phyloP scores from a whole-genome alignment of 64 coral and sea anemone genomes.

The Stichodactyla mertensii region DNA sequence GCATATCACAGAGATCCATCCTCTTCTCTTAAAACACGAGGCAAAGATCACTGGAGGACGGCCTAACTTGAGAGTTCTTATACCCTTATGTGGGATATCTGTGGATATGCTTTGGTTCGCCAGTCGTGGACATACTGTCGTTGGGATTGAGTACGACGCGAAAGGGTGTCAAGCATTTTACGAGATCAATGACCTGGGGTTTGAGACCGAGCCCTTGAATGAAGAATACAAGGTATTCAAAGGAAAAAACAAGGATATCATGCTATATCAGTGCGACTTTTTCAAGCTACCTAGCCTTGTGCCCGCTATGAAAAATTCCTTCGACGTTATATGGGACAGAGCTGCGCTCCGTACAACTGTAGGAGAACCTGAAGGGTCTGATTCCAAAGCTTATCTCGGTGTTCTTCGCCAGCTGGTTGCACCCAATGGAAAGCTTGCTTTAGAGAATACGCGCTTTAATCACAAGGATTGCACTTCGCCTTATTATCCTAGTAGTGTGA shows the following conservation, averaged over 20 bases:
- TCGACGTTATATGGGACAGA: constrained; percentile 29
- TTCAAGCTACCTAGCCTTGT: background rate
- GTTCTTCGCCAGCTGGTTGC: background rate
- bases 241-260: constrained; percentile 12
- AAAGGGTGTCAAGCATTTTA: constrained; percentile 12
- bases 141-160: constrained; percentile 43
- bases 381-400: background rate
- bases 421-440: constrained; percentile 2
- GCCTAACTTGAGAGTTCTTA: constrained; percentile 23
- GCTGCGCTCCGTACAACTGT: constrained; percentile 19
- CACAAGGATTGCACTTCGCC: background rate
- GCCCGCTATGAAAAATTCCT: constrained; percentile 12
- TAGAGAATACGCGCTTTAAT: constrained; percentile 14
- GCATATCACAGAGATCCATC: constrained; percentile 36
- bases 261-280: constrained; percentile 21
- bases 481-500: background rate
- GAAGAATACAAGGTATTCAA: constrained; percentile 16
- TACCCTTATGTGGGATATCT: constrained; percentile 50
- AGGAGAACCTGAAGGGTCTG: background rate
- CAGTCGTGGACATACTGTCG: constrained; percentile 42
- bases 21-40: constrained; percentile 52
- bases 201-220: background rate
- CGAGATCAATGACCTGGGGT: constrained; percentile 5
- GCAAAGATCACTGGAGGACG: constrained; percentile 31
- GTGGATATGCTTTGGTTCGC: constrained; percentile 55